A percentile compares a stretch with the other conserved stretches of the same genome.
Conservation (phyloP, 2,797 vertebrate species). For the Yasuhikotakia modesta region DNA sequence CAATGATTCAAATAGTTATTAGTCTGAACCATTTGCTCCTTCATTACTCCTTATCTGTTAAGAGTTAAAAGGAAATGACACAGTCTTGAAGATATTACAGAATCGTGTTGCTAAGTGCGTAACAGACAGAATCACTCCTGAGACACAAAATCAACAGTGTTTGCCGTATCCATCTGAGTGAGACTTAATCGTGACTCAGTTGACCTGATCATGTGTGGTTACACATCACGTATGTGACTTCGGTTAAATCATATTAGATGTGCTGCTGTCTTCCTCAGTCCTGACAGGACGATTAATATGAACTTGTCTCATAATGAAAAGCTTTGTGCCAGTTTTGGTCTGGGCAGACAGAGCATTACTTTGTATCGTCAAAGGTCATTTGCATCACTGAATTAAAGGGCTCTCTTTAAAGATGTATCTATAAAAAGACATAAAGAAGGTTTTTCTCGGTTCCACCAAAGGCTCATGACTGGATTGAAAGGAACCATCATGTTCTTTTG, state of each 20-base stretch:
- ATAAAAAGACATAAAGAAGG: conserved; percentile 41
- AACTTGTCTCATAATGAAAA: conserved; percentile 25
- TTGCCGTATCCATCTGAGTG: not conserved
- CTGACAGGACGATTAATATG: conserved; percentile 15
- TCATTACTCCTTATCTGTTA: not conserved
- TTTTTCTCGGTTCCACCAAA: conserved; percentile 39
- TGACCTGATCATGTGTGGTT: not conserved
- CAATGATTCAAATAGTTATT: not conserved
- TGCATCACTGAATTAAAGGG: conserved; percentile 48
- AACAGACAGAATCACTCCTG: not conserved
- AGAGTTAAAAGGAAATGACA: conserved; percentile 30
- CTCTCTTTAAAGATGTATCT: conserved; percentile 43
- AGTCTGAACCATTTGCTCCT: not conserved
- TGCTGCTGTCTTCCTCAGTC: not conserved
- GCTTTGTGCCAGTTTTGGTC: conserved; percentile 49
- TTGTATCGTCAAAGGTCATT: conserved; percentile 43
- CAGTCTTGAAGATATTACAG: not conserved
- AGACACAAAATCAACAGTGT: not conserved
- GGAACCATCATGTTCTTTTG: conserved; percentile 14
- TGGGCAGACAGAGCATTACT: not conserved
- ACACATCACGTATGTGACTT: not conserved
- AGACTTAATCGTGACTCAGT: conserved; percentile 10
- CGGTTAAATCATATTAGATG: not conserved
- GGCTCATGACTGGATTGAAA: conserved; percentile 4
- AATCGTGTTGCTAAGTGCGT: not conserved